Base-by-base conservation (phyloP, 2,113 vertebrate genomes). In the Hyperoodon ampullatus region DNA sequence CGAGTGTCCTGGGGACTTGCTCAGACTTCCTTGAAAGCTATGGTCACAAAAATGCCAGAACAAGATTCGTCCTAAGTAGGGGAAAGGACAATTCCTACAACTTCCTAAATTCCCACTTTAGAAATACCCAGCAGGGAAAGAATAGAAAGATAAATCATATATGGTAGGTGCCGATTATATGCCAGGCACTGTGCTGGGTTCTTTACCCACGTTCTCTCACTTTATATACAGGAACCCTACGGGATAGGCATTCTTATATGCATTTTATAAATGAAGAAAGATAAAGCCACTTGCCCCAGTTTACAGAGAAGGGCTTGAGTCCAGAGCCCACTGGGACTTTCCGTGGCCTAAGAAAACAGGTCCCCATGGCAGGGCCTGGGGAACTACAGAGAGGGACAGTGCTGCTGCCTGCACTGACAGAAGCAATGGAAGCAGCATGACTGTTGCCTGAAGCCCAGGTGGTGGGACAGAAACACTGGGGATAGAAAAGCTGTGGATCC, bases 381-480 rank as follows among this genome's bases (percentile, higher is more conserved):
- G n/a, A 6, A 44, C 55, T 4, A n/a, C 39, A 26, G 39, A 3
- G 12, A 60, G 28, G 28, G 19, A 19, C 6, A 21, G 10, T n/a
- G 39, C 68, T 60, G 26, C 50, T 6, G 1, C 35, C 2, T 2
- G 55, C 11, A 88, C 21, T 10, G 16, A 21, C 23, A 30, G 68
- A 58, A 70, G 28, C 63, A 24, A n/a, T 14, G 14, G 63, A 81
- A 19, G 77, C 63, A 44, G 50, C 28, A 42, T 26, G 28, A n/a
- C 35, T 4, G 0, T 28, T 2, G 8, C 61, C 28, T 26, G 35
- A n/a, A 42, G 26, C n/a, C 39, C 39, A 33, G 21, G 16, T 3
- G 53, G 28, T 28, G 10, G 30, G 15, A 18, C 26, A 33, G 35
- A 24, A 47, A 60, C 21, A 12, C 2, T 2, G 28, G 50, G 18